Evolutionary conservation across 2,113 vertebrate species (phyloP).

Genomic region (Murina feae): DNA sequence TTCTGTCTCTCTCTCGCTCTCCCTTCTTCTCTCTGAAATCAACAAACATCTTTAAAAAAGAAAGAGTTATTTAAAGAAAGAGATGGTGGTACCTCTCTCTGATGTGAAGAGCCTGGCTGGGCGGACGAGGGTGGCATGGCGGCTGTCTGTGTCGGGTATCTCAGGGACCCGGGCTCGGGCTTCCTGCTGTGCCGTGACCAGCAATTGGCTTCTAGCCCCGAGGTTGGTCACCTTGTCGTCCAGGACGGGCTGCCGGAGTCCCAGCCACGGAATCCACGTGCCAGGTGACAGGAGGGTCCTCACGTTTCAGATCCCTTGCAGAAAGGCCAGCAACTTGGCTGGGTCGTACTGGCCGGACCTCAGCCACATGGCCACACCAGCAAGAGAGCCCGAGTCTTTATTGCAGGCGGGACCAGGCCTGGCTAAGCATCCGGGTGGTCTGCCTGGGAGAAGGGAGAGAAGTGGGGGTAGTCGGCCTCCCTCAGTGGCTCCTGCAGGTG

Average conservation of each 20-base stretch:
- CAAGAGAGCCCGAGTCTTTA: background rate
- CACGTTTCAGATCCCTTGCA: background rate
- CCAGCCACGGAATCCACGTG: background rate
- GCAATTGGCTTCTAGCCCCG: background rate
- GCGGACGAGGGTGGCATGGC: background rate
- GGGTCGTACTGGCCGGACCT: background rate
- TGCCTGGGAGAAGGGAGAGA: background rate
- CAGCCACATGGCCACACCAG: background rate
- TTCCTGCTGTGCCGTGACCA: background rate
- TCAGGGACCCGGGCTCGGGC: background rate
- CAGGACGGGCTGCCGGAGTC: background rate
- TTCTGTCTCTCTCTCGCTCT: too few species aligned
- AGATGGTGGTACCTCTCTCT: background rate
- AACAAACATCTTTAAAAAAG: too few species aligned
- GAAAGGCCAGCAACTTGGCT: background rate
- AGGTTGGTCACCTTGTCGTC: background rate
- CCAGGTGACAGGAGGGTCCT: background rate
- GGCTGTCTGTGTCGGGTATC: background rate
- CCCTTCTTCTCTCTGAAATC: too few species aligned
- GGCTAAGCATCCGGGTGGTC: background rate
- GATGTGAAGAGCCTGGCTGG: background rate
- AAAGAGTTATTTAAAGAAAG: too few species aligned
- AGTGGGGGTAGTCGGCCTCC: too few species aligned
- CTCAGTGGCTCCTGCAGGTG: fast-evolving
- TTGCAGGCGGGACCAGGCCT: background rate